phyloP scores from a whole-genome alignment of 2,113 vertebrate genomes.

The Phyllostomus hastatus region DNA sequence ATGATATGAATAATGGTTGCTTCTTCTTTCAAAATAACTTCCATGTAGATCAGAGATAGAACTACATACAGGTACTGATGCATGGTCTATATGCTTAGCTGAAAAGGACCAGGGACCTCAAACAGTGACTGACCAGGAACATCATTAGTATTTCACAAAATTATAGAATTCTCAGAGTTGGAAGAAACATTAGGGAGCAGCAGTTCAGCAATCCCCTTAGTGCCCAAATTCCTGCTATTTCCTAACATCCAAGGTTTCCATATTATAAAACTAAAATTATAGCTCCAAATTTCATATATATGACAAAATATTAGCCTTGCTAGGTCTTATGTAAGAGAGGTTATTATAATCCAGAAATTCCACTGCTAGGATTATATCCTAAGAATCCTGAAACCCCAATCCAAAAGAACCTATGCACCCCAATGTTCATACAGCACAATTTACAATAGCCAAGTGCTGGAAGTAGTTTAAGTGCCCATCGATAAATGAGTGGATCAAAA shows the following conservation, averaged over 20 bases:
- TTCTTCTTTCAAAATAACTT: background rate
- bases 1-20: background rate
- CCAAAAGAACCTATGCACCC: too few relatives aligned
- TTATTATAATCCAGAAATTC: background rate
- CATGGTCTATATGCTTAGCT: background rate
- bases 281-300: background rate
- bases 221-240: background rate
- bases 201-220: background rate
- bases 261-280: background rate
- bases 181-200: background rate
- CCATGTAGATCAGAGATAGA: background rate
- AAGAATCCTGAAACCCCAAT: too few relatives aligned
- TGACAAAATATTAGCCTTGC: background rate
- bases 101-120: background rate
- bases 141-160: conserved; percentile 7
- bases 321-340: background rate
- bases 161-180: background rate
- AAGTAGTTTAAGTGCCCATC: too few relatives aligned
- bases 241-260: background rate
- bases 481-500: too few relatives aligned
- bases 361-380: too few relatives aligned
- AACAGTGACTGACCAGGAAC: background rate
- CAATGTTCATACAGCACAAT: too few relatives aligned
- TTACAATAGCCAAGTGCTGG: too few relatives aligned
- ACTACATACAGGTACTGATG: background rate